Evolutionary conservation across 2,888 invertebrate genomes (phyloP).

Genomic region (Sarcophaga variegata): DNA sequence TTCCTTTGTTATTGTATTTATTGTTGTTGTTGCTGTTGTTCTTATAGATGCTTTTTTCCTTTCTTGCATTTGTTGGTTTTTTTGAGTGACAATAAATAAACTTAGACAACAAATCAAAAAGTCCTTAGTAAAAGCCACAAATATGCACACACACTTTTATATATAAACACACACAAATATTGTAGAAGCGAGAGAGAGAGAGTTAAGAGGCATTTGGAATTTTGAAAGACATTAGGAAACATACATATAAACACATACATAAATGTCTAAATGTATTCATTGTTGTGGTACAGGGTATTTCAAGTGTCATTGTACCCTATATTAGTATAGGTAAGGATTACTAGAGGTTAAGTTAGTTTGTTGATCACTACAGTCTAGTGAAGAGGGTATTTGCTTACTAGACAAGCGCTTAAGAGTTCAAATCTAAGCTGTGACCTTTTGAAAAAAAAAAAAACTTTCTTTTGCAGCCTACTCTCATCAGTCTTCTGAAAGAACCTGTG

Average conservation of each 20-base stretch:
- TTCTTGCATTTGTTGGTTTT: not conserved
- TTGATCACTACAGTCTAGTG: no score
- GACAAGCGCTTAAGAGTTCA: no score
- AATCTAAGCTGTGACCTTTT: no score
- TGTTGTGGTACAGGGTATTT: not conserved
- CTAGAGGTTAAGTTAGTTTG: no score
- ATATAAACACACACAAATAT: conserved; percentile 1
- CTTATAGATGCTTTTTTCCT: not conserved
- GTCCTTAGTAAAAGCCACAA: conserved; percentile 67
- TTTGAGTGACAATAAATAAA: conserved; percentile 70
- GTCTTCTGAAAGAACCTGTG: not conserved
- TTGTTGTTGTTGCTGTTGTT: conserved; percentile 1
- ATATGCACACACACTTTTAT: conserved; percentile 42
- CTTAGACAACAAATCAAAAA: conserved; percentile 69
- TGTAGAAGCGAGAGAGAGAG: no score
- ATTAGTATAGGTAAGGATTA: no score
- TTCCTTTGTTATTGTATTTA: not conserved
- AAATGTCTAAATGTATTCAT: not conserved
- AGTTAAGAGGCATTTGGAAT: no score
- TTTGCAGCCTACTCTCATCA: no score
- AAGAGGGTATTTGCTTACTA: no score
- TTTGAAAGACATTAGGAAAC: not conserved
- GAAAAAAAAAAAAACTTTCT: no score
- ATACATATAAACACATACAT: not conserved
- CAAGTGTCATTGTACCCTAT: no score